Conservation (phyloP, 2,888 invertebrate species). For the Emmelina monodactyla region DNA sequence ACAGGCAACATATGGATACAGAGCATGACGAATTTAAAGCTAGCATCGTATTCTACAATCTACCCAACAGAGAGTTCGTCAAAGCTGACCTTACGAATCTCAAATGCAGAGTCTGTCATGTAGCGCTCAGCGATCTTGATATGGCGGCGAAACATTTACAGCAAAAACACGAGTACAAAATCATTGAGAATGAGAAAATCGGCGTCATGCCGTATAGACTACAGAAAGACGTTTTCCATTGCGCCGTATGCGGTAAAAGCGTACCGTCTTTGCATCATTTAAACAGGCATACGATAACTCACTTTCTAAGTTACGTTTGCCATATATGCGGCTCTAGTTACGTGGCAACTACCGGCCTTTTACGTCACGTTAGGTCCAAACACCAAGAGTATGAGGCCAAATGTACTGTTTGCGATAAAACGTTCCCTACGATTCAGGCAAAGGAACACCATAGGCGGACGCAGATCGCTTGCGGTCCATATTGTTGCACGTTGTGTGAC, state of each 20-base stretch:
- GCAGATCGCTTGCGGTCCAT: constrained; percentile 48
- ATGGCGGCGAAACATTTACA: constrained; percentile 32
- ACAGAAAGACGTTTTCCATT: constrained; percentile 32
- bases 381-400: constrained; percentile 44
- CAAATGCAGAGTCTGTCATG: constrained; percentile 32
- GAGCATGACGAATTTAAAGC: constrained; percentile 40
- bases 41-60: constrained; percentile 41
- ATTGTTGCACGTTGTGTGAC: constrained; percentile 42
- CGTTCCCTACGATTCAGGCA: constrained; percentile 48
- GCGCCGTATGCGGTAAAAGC: constrained; percentile 41
- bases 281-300: constrained; percentile 47
- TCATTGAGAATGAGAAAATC: constrained; percentile 28
- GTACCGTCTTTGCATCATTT: constrained; percentile 41
- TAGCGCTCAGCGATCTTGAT: constrained; percentile 25
- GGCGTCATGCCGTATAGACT: constrained; percentile 49
- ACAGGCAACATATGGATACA: constrained; percentile 38
- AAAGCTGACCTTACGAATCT: constrained; percentile 44
- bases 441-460: constrained; percentile 42
- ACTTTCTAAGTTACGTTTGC: constrained; percentile 47
- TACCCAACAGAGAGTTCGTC: constrained; percentile 46
- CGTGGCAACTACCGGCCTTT: constrained; percentile 39
- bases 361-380: constrained; percentile 41
- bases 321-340: constrained; percentile 51
- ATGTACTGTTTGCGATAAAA: constrained; percentile 41
- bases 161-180: constrained; percentile 23